Percentiles rank a stretch among this genome's conserved stretches.
Conservation (phyloP, 1,140 invertebrate genomes). For the Lordiphosa collinella region DNA sequence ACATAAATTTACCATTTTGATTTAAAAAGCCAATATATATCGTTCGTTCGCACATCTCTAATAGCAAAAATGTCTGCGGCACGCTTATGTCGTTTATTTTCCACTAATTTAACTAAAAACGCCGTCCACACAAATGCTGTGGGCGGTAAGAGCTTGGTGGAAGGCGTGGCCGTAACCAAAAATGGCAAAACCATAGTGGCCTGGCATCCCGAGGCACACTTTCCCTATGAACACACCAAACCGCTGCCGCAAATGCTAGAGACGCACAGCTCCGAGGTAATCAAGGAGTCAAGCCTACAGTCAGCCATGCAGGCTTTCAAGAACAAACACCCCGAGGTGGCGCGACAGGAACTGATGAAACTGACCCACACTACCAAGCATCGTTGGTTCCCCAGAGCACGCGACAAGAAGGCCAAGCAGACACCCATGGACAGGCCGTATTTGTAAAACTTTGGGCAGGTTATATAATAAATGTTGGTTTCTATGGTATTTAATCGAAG, state of each 20-base stretch:
- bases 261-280: slow-evolving; percentile 79
- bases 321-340: slow-evolving; percentile 82
- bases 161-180: slow-evolving; percentile 84
- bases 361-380: slow-evolving; percentile 90
- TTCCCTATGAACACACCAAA: slow-evolving; percentile 91
- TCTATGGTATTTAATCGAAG: slow-evolving; percentile 44
- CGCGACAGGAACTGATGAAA: slow-evolving; percentile 85
- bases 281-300: slow-evolving; percentile 84
- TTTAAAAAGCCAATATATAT: too few relatives aligned
- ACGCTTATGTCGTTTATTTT: slow-evolving; percentile 73
- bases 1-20: too few relatives aligned
- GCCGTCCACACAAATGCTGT: slow-evolving; percentile 50
- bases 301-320: slow-evolving; percentile 85
- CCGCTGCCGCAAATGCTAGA: slow-evolving; percentile 83
- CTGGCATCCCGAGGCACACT: slow-evolving; percentile 90
- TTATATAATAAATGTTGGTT: slow-evolving; percentile 57
- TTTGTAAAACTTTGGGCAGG: slow-evolving; percentile 81
- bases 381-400: slow-evolving; percentile 87
- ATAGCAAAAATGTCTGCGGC: slow-evolving; percentile 47
- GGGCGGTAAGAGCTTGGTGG: slow-evolving; percentile 63
- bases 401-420: slow-evolving; percentile 85
- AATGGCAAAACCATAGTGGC: slow-evolving; percentile 90
- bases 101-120: slow-evolving; percentile 41
- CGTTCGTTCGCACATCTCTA: slow-evolving; percentile 8
- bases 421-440: slow-evolving; percentile 86